Conservation (phyloP, 2,797 vertebrate species). For the Sandelia bainsii region DNA sequence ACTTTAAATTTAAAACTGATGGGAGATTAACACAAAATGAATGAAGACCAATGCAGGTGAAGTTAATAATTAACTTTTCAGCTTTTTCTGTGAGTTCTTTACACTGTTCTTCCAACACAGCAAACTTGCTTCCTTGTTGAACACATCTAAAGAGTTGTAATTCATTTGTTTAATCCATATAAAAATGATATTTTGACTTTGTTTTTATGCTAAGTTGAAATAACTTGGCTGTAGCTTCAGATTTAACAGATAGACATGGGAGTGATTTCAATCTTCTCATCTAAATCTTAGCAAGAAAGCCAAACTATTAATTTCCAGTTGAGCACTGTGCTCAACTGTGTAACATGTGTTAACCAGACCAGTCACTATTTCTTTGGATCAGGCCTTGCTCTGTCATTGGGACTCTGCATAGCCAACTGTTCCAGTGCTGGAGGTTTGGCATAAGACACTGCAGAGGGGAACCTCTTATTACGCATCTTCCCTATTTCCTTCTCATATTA, state of each 20-base stretch:
- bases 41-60: slow-evolving; percentile 1
- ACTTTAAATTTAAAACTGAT: neutral
- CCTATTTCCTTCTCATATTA: neutral
- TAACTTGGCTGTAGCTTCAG: too few species aligned
- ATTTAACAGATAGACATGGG: too few species aligned
- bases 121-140: too few species aligned
- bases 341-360: neutral
- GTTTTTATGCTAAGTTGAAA: too few species aligned
- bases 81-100: neutral
- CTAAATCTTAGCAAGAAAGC: neutral
- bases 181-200: too few species aligned
- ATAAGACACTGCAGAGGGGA: neutral
- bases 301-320: neutral
- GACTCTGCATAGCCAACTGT: neutral
- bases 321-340: neutral
- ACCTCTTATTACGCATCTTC: neutral
- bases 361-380: slow-evolving; percentile 6
- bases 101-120: neutral
- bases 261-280: neutral
- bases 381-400: neutral
- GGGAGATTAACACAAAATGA: slow-evolving; percentile 6
- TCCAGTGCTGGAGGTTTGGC: neutral
- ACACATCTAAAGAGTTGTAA: too few species aligned
- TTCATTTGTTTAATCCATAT: too few species aligned
- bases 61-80: neutral